Evolutionary conservation across 2,113 vertebrate genomes (phyloP), one percentile per base, ranked within the genome.

Genomic region (Empidonax traillii): DNA sequence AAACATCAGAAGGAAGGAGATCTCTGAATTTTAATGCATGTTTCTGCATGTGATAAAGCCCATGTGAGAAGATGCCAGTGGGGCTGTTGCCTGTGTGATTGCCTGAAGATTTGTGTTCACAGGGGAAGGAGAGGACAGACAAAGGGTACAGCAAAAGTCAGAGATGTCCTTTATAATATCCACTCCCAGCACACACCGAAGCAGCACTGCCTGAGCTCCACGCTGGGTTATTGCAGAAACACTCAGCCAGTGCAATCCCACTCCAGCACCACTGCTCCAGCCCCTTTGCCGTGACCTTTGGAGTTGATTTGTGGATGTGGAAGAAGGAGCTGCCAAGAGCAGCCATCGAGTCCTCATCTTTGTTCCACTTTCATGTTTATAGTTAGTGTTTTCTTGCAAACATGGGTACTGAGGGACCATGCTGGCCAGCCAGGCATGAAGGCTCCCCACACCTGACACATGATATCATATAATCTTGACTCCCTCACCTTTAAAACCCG

Each of bases 281-380:
- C 25, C 43, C 4, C 0, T 68, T 63, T 43, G 21, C 37, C 8
- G 3, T 5, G 8, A 15, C 4, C 37, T 75, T 61, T 7, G 41
- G 21, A 43, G 27, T 4, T 52, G 17, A 23, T 75, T 62, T 61
- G 14, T 6, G n/a, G 37, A 18, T 15, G 20, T 43, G 20, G 35
- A 65, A 84, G 51, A 41, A 89, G 55, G 8, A 73, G 10, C 17
- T 61, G 39, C 62, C 37, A 58, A 53, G 19, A 78, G 8, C 83
- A 75, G 59, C 10, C 33, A 43, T 8, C 0, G 0, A 43, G 21
- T 33, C 1, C 0, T 14, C 63, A 41, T 10, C 37, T 44, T 24
- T n/a, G 25, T 49, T 62, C 44, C 19, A 13, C 30, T 91, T 66
- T 12, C 61, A 8, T 19, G 22, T 37, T 65, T 62, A 4, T 4